Conservation (phyloP, 2,888 invertebrate genomes). For the Listrodromus nycthemerus region DNA sequence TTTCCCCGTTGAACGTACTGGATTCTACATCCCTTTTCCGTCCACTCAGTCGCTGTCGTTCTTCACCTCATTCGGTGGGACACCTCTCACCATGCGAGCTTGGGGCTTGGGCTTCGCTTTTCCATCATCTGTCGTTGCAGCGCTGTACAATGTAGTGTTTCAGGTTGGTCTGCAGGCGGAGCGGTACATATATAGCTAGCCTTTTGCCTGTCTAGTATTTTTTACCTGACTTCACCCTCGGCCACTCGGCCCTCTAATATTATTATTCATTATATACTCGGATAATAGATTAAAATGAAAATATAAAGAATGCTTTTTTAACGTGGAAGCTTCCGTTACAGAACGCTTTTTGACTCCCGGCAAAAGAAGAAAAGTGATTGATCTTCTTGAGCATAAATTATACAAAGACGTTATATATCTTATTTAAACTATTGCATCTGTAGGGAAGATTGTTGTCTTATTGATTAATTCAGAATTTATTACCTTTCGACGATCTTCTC, state of each 20-base stretch:
- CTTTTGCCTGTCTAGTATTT: conserved; percentile 18
- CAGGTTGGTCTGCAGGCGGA: conserved; percentile 31
- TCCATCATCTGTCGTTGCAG: conserved; percentile 26
- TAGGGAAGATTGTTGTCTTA: neutral
- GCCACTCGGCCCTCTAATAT: neutral
- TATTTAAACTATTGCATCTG: neutral
- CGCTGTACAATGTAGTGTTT: conserved; percentile 23
- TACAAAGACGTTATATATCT: neutral
- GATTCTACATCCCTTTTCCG: neutral
- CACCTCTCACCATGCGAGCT: conserved; percentile 24
- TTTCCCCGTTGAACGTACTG: conserved; percentile 29
- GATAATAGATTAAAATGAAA: neutral
- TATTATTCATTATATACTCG: conserved; percentile 4
- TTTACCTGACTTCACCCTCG: conserved; percentile 5
- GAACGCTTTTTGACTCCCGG: neutral
- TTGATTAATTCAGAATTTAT: neutral
- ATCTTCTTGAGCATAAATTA: neutral
- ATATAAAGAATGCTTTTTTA: neutral
- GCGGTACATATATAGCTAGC: conserved; percentile 26
- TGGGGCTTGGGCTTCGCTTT: conserved; percentile 25
- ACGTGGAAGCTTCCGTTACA: neutral
- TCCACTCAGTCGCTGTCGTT: conserved; percentile 14
- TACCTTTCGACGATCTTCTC: neutral
- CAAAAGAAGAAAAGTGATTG: neutral
- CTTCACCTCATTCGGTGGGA: conserved; percentile 26